Evolutionary conservation across 1,140 invertebrate genomes (phyloP).

Genomic region (Caenorhabditis remanei): DNA sequence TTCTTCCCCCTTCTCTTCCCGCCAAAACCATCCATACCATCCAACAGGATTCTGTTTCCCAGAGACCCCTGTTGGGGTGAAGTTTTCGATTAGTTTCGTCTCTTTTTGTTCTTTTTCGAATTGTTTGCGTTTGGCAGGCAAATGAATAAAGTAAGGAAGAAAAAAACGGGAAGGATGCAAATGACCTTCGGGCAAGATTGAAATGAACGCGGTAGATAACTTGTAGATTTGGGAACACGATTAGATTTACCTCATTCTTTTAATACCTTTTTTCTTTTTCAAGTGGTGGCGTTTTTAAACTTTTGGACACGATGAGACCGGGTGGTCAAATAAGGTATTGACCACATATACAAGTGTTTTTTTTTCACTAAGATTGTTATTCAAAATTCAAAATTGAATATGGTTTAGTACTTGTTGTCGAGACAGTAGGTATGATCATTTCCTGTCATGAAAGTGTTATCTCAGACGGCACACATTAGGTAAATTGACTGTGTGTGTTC

Average conservation of each 20-base stretch:
- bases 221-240: conserved; percentile 19
- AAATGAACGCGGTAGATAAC: conserved; percentile 12
- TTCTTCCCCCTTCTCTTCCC: neutral
- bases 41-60: conserved; percentile 25
- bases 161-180: neutral
- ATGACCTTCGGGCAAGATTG: conserved; percentile 26
- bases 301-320: too few relatives aligned
- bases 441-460: too few relatives aligned
- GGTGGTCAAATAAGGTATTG: too few relatives aligned
- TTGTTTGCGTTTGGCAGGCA: neutral
- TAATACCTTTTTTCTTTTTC: too few relatives aligned
- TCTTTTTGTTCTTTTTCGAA: neutral
- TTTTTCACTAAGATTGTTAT: too few relatives aligned
- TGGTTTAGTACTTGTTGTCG: too few relatives aligned
- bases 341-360: too few relatives aligned
- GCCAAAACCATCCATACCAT: neutral
- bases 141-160: conserved; percentile 10
- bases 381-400: too few relatives aligned
- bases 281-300: too few relatives aligned
- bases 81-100: conserved; percentile 18
- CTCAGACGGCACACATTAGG: too few relatives aligned
- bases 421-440: too few relatives aligned
- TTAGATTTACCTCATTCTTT: neutral
- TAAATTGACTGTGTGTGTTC: too few relatives aligned
- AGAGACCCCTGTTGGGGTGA: neutral